phyloP scores from a whole-genome alignment of 2,888 invertebrate species.

The Trypoxylon attenuatum region DNA sequence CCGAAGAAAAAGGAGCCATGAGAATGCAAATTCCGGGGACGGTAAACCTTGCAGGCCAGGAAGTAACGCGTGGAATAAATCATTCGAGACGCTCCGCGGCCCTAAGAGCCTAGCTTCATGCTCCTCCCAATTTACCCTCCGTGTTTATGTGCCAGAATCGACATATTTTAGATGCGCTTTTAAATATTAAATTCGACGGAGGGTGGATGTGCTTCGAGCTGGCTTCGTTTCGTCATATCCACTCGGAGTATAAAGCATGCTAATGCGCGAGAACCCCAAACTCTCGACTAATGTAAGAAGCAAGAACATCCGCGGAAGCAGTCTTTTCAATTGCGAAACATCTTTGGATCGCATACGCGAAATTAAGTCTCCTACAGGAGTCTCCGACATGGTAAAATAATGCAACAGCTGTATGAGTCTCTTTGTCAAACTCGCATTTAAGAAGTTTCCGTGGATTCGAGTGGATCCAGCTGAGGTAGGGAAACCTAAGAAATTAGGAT shows the following conservation, averaged over 20 bases:
- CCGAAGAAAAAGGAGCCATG: not conserved
- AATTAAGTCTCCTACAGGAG: too few species aligned
- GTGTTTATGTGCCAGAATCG: slow-evolving; percentile 72
- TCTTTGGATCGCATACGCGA: too few species aligned
- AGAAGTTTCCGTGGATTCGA: too few species aligned
- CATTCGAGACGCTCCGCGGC: slow-evolving; percentile 55
- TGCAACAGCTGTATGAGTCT: too few species aligned
- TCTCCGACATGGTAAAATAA: too few species aligned
- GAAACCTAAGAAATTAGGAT: not conserved
- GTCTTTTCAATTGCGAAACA: too few species aligned
- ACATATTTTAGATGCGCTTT: slow-evolving; percentile 74
- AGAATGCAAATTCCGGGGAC: slow-evolving; percentile 51
- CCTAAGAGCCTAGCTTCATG: slow-evolving; percentile 30
- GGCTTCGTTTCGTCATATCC: slow-evolving; percentile 21
- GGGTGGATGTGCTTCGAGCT: slow-evolving; percentile 32
- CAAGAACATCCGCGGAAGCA: too few species aligned
- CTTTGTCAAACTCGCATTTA: too few species aligned
- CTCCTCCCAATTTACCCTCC: slow-evolving; percentile 45
- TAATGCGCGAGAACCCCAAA: slow-evolving; percentile 30
- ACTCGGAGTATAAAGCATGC: slow-evolving; percentile 38
- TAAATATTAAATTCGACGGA: slow-evolving; percentile 71
- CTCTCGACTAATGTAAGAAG: too few species aligned
- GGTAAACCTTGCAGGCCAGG: slow-evolving; percentile 53
- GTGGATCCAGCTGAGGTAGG: too few species aligned
- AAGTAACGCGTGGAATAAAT: slow-evolving; percentile 66